These are phyloP conservation scores for Ryuthela nishihirai DNA, from an alignment of 2,888 invertebrate genomes.

Conservation along the genomic window DNA sequence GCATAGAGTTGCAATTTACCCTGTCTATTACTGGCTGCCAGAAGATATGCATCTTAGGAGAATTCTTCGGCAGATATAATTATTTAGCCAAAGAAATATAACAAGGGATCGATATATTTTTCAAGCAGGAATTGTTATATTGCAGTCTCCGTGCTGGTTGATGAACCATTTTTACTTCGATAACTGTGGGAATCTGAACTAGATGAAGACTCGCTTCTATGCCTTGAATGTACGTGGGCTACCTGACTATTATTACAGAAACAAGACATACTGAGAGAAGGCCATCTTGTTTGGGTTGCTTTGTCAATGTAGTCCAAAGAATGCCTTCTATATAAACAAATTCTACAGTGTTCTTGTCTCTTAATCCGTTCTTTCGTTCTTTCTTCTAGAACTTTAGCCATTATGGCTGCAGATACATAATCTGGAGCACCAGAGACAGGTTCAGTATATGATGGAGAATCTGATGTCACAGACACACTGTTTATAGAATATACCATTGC, in stretches of 20 bases:
- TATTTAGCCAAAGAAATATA: no score
- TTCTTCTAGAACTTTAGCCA: constrained; percentile 87
- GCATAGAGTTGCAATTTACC: no score
- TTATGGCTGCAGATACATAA: constrained; percentile 73
- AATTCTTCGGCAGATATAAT: no score
- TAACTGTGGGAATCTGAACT: constrained; percentile 30
- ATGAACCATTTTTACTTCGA: constrained; percentile 23
- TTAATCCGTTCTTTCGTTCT: constrained; percentile 60
- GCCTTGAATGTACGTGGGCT: constrained; percentile 25
- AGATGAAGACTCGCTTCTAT: constrained; percentile 36
- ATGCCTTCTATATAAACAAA: constrained; percentile 33
- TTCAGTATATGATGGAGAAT: constrained; percentile 3
- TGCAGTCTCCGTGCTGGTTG: constrained; percentile 32
- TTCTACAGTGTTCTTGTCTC: constrained; percentile 27
- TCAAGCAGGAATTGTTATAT: no score
- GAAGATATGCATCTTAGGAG: no score
- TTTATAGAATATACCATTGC: constrained; percentile 64
- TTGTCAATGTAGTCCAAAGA: constrained; percentile 31
- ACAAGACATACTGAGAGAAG: constrained; percentile 5
- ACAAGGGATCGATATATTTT: no score
- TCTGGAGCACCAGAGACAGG: constrained; percentile 28
- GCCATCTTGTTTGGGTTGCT: constrained; percentile 34
- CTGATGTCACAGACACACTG: constrained; percentile 8
- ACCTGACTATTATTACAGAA: constrained; percentile 8
- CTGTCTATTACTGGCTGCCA: no score